phyloP scores from a whole-genome alignment of 1,140 invertebrate species.

The Atta texana region DNA sequence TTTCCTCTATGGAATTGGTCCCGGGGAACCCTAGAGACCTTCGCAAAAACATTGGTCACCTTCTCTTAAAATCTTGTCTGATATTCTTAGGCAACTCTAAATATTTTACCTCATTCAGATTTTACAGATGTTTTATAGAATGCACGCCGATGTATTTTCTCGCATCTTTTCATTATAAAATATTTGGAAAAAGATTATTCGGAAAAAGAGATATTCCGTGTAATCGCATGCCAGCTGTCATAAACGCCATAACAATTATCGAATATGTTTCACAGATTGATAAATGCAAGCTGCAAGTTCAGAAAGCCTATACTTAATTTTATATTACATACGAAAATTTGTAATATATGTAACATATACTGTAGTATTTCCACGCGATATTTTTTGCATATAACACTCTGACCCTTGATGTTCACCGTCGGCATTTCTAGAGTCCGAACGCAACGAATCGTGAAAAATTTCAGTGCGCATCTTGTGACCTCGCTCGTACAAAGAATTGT shows the following conservation, averaged over 20 bases:
- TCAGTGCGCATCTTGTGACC: neutral
- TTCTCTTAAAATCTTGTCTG: neutral
- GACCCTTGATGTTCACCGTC: neutral
- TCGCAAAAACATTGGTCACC: constrained; percentile 57
- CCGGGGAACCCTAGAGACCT: constrained; percentile 38
- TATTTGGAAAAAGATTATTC: neutral
- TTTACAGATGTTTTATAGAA: neutral
- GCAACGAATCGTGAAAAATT: constrained; percentile 26
- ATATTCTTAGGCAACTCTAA: neutral
- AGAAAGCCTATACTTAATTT: too few species aligned
- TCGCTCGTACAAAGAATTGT: constrained; percentile 15
- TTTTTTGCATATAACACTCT: too few species aligned
- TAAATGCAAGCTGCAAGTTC: neutral
- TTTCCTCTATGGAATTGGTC: constrained; percentile 18
- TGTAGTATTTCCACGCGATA: too few species aligned
- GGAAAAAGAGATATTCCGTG: neutral
- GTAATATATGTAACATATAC: too few species aligned
- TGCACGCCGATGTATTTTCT: neutral
- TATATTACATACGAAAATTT: too few species aligned
- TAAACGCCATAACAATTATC: neutral
- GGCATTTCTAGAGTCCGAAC: neutral
- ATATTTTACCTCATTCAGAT: constrained; percentile 28
- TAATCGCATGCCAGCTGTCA: too few species aligned
- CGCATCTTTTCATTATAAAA: neutral
- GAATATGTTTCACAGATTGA: too few species aligned